Evolutionary conservation across 2,113 vertebrate genomes (phyloP), one percentile per base, ranked within the genome.

Genomic region (Malurus alboscapulatus): DNA sequence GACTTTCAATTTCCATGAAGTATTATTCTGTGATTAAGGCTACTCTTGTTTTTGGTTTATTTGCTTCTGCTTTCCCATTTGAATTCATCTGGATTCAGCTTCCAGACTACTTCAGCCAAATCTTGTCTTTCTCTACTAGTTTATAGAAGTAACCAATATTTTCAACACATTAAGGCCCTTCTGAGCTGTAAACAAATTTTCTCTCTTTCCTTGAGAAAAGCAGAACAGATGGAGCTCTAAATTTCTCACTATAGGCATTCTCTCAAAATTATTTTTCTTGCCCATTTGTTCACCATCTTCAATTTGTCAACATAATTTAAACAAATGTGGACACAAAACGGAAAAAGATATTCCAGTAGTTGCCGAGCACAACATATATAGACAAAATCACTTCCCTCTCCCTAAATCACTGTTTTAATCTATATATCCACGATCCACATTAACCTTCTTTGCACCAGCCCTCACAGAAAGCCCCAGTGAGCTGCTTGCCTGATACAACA

Each of bases 221-320:
- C 50, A 73, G 53, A 94, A 90, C 71, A 94, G 75, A 94, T 89
- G 90, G 82, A 94, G 62, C 29, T 93, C 45, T 54, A 38, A 85
- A 87, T 65, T 94, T 77, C 54, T 54, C 71, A 76, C 38, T 83
- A 26, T 12, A 85, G 93, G n/a, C 53, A 57, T 90, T 69, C 42
- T 82, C 45, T 91, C 42, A 66, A 90, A 88, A 91, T 34, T 29
- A 57, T 75, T 93, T 79, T 87, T 85, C 78, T 76, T 50, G 16
- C n/a, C 58, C 32, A n/a, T 91, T 69, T 20, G 0, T 34, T 44
- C 73, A 85, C 63, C 29, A 76, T 77, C 50, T 90, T 76, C 67
- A 48, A 68, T 83, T 85, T 73, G 9, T 58, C 32, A 54, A 65
- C 26, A 47, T 40, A 73, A 83, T 73, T 94, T 69, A 66, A 94